Evolutionary conservation across 2,113 vertebrate species (phyloP), one percentile per base, ranked within the genome.

Genomic region (Oncorhynchus mykiss): DNA sequence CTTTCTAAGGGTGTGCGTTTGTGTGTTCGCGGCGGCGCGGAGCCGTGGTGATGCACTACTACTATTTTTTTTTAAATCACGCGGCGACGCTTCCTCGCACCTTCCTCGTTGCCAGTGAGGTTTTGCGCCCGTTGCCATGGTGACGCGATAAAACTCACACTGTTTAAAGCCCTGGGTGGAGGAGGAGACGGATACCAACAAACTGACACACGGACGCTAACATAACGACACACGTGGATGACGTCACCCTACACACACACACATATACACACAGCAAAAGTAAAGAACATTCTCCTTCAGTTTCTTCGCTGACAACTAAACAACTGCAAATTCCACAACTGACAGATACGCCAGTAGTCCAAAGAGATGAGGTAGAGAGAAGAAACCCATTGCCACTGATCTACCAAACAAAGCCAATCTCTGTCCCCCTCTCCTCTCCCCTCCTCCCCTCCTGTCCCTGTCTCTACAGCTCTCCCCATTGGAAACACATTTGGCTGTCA

Each of bases 41-140:
- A 82, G 75, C 78, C 70, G 20, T 85, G 82, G 82, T 86, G 89
- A 91, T 86, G 88, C 86, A 85, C 92, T 91, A 91, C 5, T n/a
- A n/a, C n/a, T n/a, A n/a, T 6, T 34, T 5, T 27, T 27, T 27
- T 27, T 27, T 27, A 91, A 93, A 91, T 91, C 89, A 92, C 87
- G 89, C 91, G 90, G 88, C 78, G 81, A 92, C 90, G 89, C 91
- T 86, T 93, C 90, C 92, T 94, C 91, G 89, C 92, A 92, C 92
- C 90, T 93, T 94, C 85, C 86, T 91, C 88, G 89, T 92, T 88
- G 85, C 79, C 77, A 88, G 86, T 49, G 82, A 82, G 79, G 59
- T 87, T 89, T 93, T 79, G 85, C 86, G 91, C 86, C 83, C 86
- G 90, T 93, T 92, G 86, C 92, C 90, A 94, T 92, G 91, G 92